Evolutionary conservation across 2,797 vertebrate genomes (phyloP).

Genomic region (Lacerta viridis): DNA sequence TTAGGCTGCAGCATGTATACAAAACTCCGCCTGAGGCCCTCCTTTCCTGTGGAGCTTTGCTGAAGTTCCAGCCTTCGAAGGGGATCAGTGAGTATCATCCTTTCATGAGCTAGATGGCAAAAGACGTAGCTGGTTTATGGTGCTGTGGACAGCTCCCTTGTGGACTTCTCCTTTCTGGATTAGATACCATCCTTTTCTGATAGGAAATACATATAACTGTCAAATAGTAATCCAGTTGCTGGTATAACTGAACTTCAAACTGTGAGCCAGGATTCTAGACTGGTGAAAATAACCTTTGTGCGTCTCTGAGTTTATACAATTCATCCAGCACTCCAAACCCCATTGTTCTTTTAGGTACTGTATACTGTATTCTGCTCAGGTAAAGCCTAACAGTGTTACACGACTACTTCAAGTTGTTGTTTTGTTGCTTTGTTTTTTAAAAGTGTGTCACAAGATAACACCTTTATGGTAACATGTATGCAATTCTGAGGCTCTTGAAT

Average conservation of each 20-base stretch:
- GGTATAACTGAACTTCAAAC: not conserved
- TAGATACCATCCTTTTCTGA: not conserved
- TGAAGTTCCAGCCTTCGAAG: not conserved
- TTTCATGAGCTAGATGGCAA: not conserved
- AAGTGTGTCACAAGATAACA: not conserved
- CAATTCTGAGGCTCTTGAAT: not conserved
- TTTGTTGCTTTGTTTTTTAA: not conserved
- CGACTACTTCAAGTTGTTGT: not conserved
- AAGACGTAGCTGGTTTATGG: not conserved
- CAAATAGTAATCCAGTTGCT: not conserved
- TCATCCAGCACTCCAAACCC: not conserved
- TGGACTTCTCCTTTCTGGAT: not conserved
- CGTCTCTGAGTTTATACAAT: not conserved
- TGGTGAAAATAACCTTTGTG: not conserved
- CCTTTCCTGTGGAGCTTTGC: not conserved
- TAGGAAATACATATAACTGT: not conserved
- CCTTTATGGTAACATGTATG: not conserved
- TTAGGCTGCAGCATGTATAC: not conserved
- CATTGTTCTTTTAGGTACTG: not conserved
- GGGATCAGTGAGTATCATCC: not conserved
- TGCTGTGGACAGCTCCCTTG: not conserved
- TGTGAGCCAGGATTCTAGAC: not conserved
- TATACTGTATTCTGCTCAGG: rapidly evolving
- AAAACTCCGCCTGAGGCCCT: not conserved
- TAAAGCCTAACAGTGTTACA: not conserved